Conservation (phyloP, 2,797 vertebrate genomes). For the Coccyzus lansbergi region DNA sequence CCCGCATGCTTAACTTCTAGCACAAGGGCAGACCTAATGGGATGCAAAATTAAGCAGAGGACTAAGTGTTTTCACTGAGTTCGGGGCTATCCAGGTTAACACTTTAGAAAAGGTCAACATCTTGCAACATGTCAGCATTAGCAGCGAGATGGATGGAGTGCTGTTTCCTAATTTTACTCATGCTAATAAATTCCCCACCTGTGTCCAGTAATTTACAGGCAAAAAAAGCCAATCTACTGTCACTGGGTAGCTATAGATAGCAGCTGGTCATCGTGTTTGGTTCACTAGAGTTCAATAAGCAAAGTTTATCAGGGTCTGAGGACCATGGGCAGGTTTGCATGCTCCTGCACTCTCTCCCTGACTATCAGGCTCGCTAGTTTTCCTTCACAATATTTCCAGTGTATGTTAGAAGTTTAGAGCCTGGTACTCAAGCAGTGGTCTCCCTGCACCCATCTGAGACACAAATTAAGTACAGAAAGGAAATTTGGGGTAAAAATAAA, state of each 20-base stretch:
- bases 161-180: slow-evolving; percentile 20
- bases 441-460: not conserved
- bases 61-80: not conserved
- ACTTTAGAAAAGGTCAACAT: not conserved
- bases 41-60: not conserved
- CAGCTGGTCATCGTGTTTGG: not conserved
- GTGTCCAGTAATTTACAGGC: slow-evolving; percentile 20
- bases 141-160: not conserved
- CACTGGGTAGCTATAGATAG: not conserved
- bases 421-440: not conserved
- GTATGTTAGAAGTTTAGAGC: not conserved
- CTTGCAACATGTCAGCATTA: not conserved
- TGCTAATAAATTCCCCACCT: slow-evolving; percentile 8
- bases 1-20: not conserved
- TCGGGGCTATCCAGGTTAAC: not conserved
- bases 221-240: not conserved
- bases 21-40: not conserved
- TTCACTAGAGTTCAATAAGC: not conserved
- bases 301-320: not conserved
- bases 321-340: accelerated
- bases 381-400: not conserved
- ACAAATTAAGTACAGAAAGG: not conserved
- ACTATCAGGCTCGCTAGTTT: not conserved
- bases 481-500: not conserved
- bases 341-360: not conserved